Base-by-base conservation (phyloP, 2,888 invertebrate genomes). In the Isoperla grammatica region DNA sequence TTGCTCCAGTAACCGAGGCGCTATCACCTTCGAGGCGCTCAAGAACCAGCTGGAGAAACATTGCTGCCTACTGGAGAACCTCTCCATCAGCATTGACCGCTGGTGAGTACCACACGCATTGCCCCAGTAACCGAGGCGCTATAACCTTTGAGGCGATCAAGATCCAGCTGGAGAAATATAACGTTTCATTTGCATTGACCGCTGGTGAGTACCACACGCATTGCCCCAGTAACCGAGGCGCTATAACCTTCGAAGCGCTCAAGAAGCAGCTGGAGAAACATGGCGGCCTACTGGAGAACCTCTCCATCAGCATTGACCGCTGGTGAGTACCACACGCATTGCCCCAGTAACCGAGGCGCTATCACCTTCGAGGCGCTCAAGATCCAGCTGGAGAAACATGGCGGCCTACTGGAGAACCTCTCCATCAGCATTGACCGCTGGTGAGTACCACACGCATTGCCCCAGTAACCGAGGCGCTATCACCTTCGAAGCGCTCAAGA, bases 361-460 rank as follows among this genome's bases (percentile, higher is more conserved):
- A 92, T 96, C 63, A 93, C 93, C 0, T 95, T 91, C 68, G 93
- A 94, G 68, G 92, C 91, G 1, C 75, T 96, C 35, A 87, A 90
- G 70, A 84, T 83, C 61, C 94, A 94, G 74, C 77, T 95, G 37
- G 84, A 87, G 68, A 90, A 89, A 68, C 95, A 95, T 70, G 92
- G 88, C 0, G 95, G 94, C 0, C 77, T 95, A 8, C 71, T 94
- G 65, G 93, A 95, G 74, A 95, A 95, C 74, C 78, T 95, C n/a
- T 89, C 93, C 3, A 93, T 94, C 64, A 94, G 93, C 39, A 57
- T 57, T n/a, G 57, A 57, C 39, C 46, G 57, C 4, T 57, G 57
- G 57, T 76, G 95, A 65, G 90, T 94, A 2, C 95, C 95, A 0
- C 86, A n/a, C n/a, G n/a, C n/a, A n/a, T n/a, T n/a, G n/a, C 75